A percentile compares a stretch with the other conserved stretches of the same genome.
Evolutionary conservation across 92 coral and sea anemone genomes (phyloP).

Genomic region (Hydrozoanthus gracilis): DNA sequence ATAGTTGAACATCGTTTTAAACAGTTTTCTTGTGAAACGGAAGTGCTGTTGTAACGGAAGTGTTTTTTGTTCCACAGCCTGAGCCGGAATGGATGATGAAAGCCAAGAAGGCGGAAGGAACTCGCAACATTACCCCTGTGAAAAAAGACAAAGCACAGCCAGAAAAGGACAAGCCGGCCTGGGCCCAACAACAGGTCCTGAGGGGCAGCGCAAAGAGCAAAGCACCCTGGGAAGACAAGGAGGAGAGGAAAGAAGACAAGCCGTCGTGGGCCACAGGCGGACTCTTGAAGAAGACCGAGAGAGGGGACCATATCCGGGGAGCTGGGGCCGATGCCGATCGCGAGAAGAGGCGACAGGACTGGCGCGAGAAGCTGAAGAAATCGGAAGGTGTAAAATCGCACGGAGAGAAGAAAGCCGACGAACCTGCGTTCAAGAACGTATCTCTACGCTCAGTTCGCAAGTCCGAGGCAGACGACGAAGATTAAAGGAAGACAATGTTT

Average conservation of each 20-base stretch:
- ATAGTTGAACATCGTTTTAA: too few relatives aligned
- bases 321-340: constrained; percentile 60
- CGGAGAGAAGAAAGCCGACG: constrained; percentile 27
- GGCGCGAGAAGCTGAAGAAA: constrained; percentile 85
- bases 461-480: constrained; percentile 47
- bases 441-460: constrained; percentile 49
- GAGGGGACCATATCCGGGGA: constrained; percentile 41
- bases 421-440: constrained; percentile 41
- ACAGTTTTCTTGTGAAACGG: too few relatives aligned
- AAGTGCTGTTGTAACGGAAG: neutral
- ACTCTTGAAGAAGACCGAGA: constrained; percentile 38
- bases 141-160: constrained; percentile 44
- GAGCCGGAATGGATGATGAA: constrained; percentile 46
- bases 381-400: constrained; percentile 42
- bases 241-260: constrained; percentile 48
- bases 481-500: neutral
- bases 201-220: constrained; percentile 33
- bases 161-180: constrained; percentile 52
- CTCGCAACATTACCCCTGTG: constrained; percentile 40
- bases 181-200: constrained; percentile 49
- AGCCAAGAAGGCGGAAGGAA: constrained; percentile 41
- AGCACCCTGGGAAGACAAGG: constrained; percentile 61
- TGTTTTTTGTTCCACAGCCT: constrained; percentile 2
- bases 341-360: constrained; percentile 72
- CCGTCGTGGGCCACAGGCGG: constrained; percentile 36